These are phyloP conservation scores for Chromobotia macracanthus DNA, from an alignment of 2,797 vertebrate species.

Conservation along the genomic window DNA sequence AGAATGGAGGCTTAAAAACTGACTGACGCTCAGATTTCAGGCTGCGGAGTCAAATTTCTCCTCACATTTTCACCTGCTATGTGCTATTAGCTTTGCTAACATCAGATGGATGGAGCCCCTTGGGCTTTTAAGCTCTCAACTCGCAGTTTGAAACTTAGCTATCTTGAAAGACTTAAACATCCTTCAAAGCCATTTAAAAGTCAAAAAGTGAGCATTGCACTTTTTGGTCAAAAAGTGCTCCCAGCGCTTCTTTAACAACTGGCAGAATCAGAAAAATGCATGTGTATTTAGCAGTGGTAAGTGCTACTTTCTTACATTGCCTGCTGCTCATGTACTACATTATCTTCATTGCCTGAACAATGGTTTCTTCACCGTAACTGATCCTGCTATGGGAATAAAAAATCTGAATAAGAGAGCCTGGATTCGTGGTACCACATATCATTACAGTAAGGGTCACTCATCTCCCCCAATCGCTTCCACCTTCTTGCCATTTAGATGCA, in stretches of 20 bases:
- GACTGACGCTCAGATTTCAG: conserved; percentile 69
- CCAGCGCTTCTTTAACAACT: not conserved
- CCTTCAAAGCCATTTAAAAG: conserved; percentile 52
- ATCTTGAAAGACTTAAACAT: conserved; percentile 28
- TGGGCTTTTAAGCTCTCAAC: conserved; percentile 47
- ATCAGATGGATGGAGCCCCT: conserved; percentile 22
- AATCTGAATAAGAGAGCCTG: not conserved
- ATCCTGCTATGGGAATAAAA: conserved; percentile 50
- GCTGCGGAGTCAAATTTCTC: conserved; percentile 59
- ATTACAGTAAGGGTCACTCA: conserved; percentile 46
- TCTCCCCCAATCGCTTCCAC: conserved; percentile 18
- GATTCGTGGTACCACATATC: conserved; percentile 27
- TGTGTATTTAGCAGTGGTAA: conserved; percentile 37
- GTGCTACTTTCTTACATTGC: conserved; percentile 24
- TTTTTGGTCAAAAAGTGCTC: too few relatives aligned
- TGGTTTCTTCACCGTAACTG: conserved; percentile 38
- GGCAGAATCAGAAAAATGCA: not conserved
- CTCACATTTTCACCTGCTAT: conserved; percentile 55
- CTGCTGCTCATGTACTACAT: conserved; percentile 45
- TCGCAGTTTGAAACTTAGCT: not conserved
- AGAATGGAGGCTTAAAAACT: conserved; percentile 55
- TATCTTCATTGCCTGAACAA: conserved; percentile 44
- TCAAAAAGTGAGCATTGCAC: conserved; percentile 35
- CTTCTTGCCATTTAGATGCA: conserved; percentile 48
- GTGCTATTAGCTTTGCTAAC: conserved; percentile 54